phyloP scores from a whole-genome alignment of 64 coral and sea anemone genomes.

The Stichodactyla helianthus region DNA sequence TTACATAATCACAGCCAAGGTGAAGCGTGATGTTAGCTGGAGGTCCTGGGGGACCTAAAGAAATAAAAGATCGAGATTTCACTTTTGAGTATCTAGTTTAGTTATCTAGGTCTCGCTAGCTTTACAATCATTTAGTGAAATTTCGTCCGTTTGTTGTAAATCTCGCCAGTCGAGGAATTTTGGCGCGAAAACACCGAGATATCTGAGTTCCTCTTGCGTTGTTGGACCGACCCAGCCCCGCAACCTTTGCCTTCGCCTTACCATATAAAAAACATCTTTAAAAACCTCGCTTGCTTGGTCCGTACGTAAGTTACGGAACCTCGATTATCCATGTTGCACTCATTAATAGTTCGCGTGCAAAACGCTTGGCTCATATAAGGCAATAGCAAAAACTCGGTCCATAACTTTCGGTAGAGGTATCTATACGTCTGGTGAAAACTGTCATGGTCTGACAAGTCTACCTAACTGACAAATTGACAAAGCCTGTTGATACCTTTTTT shows the following conservation, averaged over 20 bases:
- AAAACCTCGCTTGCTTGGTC: no score
- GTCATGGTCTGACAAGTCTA: background rate
- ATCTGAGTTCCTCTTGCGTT: background rate
- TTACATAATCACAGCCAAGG: slow-evolving; percentile 10
- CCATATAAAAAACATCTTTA: no score
- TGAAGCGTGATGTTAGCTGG: background rate
- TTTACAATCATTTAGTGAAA: background rate
- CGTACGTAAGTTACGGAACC: no score
- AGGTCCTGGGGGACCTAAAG: background rate
- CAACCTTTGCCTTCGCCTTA: background rate
- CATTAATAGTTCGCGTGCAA: background rate
- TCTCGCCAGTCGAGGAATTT: background rate
- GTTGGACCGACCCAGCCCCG: background rate
- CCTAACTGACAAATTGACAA: background rate
- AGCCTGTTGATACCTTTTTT: background rate
- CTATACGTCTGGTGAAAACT: background rate
- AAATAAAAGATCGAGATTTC: background rate
- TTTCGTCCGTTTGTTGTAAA: background rate
- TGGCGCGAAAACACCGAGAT: background rate
- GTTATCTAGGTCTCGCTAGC: background rate
- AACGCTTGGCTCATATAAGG: background rate
- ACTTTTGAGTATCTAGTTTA: background rate
- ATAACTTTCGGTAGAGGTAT: background rate
- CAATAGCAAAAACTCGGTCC: background rate
- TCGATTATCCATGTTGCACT: background rate